These are phyloP conservation scores for Cremastinae sp. DNA, from an alignment of 2,888 invertebrate genomes.

Conservation along the genomic window DNA sequence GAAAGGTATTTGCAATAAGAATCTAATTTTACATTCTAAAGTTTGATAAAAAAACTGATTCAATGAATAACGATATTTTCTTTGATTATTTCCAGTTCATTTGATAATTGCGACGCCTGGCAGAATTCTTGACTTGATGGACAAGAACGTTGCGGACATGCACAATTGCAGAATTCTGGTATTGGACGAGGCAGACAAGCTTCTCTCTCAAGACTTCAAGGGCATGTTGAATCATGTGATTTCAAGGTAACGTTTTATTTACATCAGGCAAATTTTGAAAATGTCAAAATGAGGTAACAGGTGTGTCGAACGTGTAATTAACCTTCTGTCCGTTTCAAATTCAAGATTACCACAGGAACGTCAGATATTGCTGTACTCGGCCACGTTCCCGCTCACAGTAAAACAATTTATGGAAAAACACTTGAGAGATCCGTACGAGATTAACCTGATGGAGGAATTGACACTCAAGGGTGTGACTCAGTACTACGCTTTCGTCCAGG, in stretches of 20 bases:
- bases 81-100: constrained; percentile 88
- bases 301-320: no score
- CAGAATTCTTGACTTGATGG: constrained; percentile 99
- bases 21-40: no score
- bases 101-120: constrained; percentile 99
- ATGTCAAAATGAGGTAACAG: no score
- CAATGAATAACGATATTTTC: constrained; percentile 46
- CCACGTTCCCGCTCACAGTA: constrained; percentile 99
- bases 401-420: constrained; percentile 99
- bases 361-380: constrained; percentile 99
- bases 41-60: no score
- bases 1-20: constrained; percentile 85
- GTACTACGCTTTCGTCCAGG: constrained; percentile 99
- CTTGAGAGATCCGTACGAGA: constrained; percentile 98
- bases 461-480: constrained; percentile 99
- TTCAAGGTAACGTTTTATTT: constrained; percentile 81
- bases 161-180: constrained; percentile 98
- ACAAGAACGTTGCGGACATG: constrained; percentile 97
- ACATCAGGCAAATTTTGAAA: neutral
- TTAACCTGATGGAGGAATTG: constrained; percentile 99
- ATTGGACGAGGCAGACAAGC: constrained; percentile 99
- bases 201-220: constrained; percentile 99
- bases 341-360: constrained; percentile 94
- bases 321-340: constrained; percentile 40
- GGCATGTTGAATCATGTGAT: constrained; percentile 99